A percentile compares a stretch with the other conserved stretches of the same genome.
Evolutionary conservation across 2,113 vertebrate genomes (phyloP).

Genomic region (Nestor notabilis): DNA sequence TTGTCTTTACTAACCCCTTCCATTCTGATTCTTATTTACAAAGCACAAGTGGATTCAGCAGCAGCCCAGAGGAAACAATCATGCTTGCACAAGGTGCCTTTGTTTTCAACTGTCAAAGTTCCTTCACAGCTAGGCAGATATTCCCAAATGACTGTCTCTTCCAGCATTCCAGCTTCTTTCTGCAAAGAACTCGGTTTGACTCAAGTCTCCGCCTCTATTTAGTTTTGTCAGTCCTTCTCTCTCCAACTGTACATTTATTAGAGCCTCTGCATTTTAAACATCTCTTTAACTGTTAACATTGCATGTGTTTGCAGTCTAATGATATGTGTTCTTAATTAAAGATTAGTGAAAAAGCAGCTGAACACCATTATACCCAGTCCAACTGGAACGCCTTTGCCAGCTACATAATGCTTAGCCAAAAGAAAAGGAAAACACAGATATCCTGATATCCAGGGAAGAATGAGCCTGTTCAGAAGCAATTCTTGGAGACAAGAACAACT

Average conservation of each 20-base stretch:
- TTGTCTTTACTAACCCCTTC: not conserved
- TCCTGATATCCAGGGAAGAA: not conserved
- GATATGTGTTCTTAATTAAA: not conserved
- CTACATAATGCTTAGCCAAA: not conserved
- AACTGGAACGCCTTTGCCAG: not conserved
- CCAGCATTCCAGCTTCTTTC: conserved; percentile 14
- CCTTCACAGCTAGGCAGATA: not conserved
- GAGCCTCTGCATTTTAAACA: not conserved
- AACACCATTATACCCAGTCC: not conserved
- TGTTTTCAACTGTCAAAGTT: conserved; percentile 18
- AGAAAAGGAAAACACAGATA: not conserved
- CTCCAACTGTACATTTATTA: not conserved
- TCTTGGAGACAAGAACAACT: not conserved
- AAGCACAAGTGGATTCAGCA: conserved; percentile 13
- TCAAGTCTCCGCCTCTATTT: conserved; percentile 10
- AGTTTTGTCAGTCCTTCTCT: not conserved
- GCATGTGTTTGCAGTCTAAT: not conserved
- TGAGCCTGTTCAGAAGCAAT: not conserved
- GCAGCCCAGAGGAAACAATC: not conserved
- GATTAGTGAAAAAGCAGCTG: not conserved
- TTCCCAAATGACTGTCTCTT: not conserved
- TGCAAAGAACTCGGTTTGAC: not conserved
- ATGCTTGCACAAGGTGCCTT: not conserved
- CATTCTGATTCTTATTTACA: conserved; percentile 23
- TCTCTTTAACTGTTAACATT: conserved; percentile 30